phyloP scores from a whole-genome alignment of 2,113 vertebrate genomes.

The Phalacrocorax brasilianus region DNA sequence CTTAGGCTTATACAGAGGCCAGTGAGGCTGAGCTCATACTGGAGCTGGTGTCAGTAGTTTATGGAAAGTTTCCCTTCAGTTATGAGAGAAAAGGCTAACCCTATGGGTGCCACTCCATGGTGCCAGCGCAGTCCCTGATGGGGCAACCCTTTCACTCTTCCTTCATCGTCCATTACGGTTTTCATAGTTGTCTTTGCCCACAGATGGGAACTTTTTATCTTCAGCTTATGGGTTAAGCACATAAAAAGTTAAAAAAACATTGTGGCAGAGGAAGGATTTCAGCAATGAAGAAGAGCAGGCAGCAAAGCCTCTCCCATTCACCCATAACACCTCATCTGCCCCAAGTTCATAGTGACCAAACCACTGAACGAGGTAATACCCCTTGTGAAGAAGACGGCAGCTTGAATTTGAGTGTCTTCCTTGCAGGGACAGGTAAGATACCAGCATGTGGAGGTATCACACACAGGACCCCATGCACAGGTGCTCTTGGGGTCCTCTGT shows the following conservation, averaged over 20 bases:
- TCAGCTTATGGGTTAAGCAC: not conserved
- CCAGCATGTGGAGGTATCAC: not conserved
- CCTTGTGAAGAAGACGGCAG: not conserved
- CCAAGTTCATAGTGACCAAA: not conserved
- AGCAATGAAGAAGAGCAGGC: not conserved
- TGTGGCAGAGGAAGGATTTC: not conserved
- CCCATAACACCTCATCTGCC: accelerated
- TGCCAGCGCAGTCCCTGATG: not conserved
- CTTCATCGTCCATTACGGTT: not conserved
- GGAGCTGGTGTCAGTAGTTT: not conserved
- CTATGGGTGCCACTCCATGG: not conserved
- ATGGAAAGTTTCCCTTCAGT: not conserved
- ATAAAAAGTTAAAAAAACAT: not conserved
- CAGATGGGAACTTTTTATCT: not conserved
- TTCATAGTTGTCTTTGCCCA: not conserved
- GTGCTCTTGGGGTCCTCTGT: not conserved
- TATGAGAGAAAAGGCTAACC: not conserved
- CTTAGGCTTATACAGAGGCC: not conserved
- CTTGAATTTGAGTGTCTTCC: not conserved
- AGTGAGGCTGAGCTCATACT: not conserved
- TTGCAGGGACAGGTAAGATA: not conserved
- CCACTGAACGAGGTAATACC: accelerated
- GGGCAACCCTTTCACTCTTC: not conserved
- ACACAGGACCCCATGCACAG: not conserved
- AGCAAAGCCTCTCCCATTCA: not conserved